phyloP scores from a whole-genome alignment of 2,113 vertebrate genomes.

The Illadopsis cleaveri region DNA sequence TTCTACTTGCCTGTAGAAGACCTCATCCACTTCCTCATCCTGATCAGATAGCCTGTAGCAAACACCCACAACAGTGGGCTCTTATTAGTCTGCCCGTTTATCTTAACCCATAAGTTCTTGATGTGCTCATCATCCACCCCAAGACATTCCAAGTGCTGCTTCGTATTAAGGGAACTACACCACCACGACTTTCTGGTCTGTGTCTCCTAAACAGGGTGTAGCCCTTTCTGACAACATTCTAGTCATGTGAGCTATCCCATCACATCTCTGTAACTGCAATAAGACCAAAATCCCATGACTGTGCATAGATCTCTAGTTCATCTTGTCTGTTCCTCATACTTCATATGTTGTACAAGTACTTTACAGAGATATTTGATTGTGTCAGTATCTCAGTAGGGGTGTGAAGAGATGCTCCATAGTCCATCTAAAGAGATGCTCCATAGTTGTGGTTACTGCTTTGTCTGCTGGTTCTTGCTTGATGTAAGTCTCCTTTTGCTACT shows the following conservation, averaged over 20 bases:
- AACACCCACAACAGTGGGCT: neutral
- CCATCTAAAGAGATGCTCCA: neutral
- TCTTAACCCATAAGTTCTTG: neutral
- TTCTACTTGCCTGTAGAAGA: neutral
- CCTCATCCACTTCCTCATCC: neutral
- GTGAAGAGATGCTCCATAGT: too few relatives aligned
- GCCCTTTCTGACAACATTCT: neutral
- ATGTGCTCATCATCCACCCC: neutral
- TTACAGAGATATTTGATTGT: neutral
- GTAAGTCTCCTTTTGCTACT: neutral
- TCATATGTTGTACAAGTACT: neutral
- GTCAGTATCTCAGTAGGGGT: neutral
- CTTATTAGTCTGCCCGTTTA: neutral
- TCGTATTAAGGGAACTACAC: neutral
- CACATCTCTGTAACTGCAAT: neutral
- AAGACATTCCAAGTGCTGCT: neutral
- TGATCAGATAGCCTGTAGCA: neutral
- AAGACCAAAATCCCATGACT: neutral
- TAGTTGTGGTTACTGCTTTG: neutral
- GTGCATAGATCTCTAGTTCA: neutral
- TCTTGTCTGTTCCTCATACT: neutral
- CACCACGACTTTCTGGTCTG: neutral
- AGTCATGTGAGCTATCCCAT: neutral
- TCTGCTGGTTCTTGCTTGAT: neutral
- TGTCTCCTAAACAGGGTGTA: neutral